Base-by-base conservation (phyloP, 2,888 invertebrate genomes). In the Ectropis crepuscularia region DNA sequence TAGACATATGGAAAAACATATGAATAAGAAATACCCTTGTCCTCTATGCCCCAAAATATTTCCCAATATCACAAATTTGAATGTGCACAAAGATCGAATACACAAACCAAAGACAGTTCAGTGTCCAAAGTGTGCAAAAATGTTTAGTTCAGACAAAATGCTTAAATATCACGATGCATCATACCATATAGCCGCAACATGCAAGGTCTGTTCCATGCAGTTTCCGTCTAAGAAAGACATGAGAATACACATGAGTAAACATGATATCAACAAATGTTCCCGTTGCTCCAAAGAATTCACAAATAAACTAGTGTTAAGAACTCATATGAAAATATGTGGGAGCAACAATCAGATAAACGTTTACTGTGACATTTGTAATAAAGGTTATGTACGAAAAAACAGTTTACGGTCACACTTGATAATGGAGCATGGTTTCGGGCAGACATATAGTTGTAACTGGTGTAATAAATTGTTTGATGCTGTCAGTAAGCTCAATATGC, bases 391-490 rank as follows among this genome's bases (percentile, higher is more conserved):
- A 0, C 74, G 80, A 6, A 90, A 89, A 57, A 83, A 82, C 49
- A 81, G 85, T 12, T 69, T 90, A 60, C 74, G 85, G 5, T 76
- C 83, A 0, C 90, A 90, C 76, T 69, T 90, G 49, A 87, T 81
- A 73, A 82, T 74, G 0, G 82, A 83, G 43, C 90, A 90, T 68
- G 86, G 85, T 0, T 89, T 87, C 67, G 90, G 89, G 2, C 73
- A 79, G 53, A 79, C 82, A 0, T 55, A 84, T 0, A 65, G 78
- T n/a, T 90, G 90, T 61, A 79, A 77, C n/a, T 89, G 88, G 88
- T 90, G 90, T 63, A 75, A 73, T 0, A 90, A 90, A 61, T 86
- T 86, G 67, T 90, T 83, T 78, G 88, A 87, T 69, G 88, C 87
- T 0, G 71, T 81, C 1, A 89, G 90, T 59, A 81, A 79, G 68